A percentile compares a stretch with the other conserved stretches of the same genome.
phyloP scores from a whole-genome alignment of 53 echinoderm and acorn worm species.

The Luidia sarsii region DNA sequence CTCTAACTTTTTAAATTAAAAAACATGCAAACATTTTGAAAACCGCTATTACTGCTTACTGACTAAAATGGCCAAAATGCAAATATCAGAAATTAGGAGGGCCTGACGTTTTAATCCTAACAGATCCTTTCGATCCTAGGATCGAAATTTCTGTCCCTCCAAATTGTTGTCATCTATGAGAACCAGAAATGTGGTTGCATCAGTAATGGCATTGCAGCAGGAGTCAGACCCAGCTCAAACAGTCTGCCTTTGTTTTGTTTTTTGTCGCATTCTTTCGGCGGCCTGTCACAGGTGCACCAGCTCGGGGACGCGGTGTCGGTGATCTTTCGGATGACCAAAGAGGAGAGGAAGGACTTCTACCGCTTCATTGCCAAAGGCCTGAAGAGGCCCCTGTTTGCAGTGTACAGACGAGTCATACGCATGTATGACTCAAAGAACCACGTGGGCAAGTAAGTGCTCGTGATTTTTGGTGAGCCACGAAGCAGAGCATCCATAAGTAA shows the following conservation, averaged over 20 bases:
- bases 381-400: slow-evolving; percentile 89
- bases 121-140: too few relatives aligned
- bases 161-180: too few relatives aligned
- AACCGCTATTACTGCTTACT: not conserved
- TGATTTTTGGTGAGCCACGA: too few relatives aligned
- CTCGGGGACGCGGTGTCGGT: slow-evolving; percentile 74
- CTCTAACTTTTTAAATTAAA: too few relatives aligned
- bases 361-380: slow-evolving; percentile 86
- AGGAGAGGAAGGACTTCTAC: slow-evolving; percentile 94
- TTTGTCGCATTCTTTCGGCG: too few relatives aligned
- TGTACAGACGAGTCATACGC: slow-evolving; percentile 88
- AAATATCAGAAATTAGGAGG: too few relatives aligned
- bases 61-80: not conserved
- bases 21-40: too few relatives aligned
- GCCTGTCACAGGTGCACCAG: slow-evolving; percentile 60
- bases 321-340: slow-evolving; percentile 88
- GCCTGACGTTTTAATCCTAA: too few relatives aligned
- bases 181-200: too few relatives aligned
- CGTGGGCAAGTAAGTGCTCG: slow-evolving; percentile 82
- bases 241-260: not conserved
- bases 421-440: slow-evolving; percentile 97
- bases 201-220: too few relatives aligned
- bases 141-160: not conserved
- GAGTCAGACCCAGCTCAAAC: not conserved
- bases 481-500: too few relatives aligned